phyloP scores from a whole-genome alignment of 2,888 invertebrate species.

The Gryllus longicercus region DNA sequence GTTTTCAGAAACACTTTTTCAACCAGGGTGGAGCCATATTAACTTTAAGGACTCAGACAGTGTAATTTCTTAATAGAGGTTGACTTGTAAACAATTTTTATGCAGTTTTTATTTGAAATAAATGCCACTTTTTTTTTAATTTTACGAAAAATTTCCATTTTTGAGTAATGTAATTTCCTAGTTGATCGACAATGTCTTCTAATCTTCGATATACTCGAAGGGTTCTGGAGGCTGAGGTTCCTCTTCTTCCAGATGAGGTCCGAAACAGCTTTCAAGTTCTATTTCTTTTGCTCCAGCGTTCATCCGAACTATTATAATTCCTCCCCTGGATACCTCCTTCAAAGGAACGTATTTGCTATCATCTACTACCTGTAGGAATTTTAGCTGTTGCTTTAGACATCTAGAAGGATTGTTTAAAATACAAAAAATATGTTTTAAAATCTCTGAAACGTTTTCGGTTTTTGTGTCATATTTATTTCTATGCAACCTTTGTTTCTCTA shows the following conservation, averaged over 20 bases:
- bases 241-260: conserved; percentile 88
- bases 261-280: conserved; percentile 69
- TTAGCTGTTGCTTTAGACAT: conserved; percentile 79
- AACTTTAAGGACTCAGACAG: too few species aligned
- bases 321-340: conserved; percentile 91
- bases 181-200: conserved; percentile 37
- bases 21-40: too few species aligned
- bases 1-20: too few species aligned
- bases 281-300: conserved; percentile 72
- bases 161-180: too few species aligned
- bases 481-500: conserved; percentile 47
- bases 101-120: too few species aligned
- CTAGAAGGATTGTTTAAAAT: conserved; percentile 92
- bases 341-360: conserved; percentile 77
- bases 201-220: conserved; percentile 90
- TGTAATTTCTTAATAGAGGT: too few species aligned
- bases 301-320: conserved; percentile 92
- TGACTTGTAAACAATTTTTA: too few species aligned
- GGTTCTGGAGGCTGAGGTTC: conserved; percentile 98
- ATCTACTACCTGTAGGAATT: conserved; percentile 71
- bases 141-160: too few species aligned
- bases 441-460: conserved; percentile 58
- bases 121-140: too few species aligned
- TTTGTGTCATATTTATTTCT: conserved; percentile 49
- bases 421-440: conserved; percentile 89